Evolutionary conservation across 1,140 invertebrate species (phyloP), one percentile per base, ranked within the genome.

Genomic region (Stratiolaelaps scimitus): DNA sequence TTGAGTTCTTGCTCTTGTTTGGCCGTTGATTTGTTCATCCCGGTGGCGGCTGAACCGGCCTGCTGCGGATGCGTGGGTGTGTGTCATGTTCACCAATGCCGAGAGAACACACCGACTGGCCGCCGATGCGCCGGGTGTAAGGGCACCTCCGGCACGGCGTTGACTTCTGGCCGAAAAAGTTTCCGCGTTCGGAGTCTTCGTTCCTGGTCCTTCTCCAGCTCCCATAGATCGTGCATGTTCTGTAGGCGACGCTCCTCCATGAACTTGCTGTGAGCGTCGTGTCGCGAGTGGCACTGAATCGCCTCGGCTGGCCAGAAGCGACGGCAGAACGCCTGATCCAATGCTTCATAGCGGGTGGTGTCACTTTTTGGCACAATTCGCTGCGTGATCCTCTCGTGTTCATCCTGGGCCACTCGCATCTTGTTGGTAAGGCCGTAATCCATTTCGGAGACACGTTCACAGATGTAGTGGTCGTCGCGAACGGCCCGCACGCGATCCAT

Each of bases 311-410:
- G 47, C 47, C 47, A 48, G 47, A 48, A 48, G 19, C 47, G 19
- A 28, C 47, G 47, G 47, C 47, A 48, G 15, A 48, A 48, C 47
- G 47, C 47, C 15, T 48, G 47, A 48, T 48, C 47, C 7, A 48
- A 48, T 7, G 47, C 26, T 15, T 48, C 47, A 15, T 48, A 48
- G 4, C 47, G 47, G 19, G 47, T 48, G 4, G 47, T 48, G 15
- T 48, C 47, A 48, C 47, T 48, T 15, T 48, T 48, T 20, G 47
- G 47, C 15, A 48, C 47, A 48, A 48, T 48, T 28, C 47, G 47
- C 26, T 48, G 47, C 7, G 26, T 28, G 19, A 15, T 20, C 19
- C 15, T 20, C 7, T 48, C 47, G 15, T 48, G 47, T 15, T 48
- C 19, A 15, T 48, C 47, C 15, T 20, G 19, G 7, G 47, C 47